Evolutionary conservation across 2,113 vertebrate species (phyloP), one percentile per base, ranked within the genome.

Genomic region (Myrmecophaga tridactyla): DNA sequence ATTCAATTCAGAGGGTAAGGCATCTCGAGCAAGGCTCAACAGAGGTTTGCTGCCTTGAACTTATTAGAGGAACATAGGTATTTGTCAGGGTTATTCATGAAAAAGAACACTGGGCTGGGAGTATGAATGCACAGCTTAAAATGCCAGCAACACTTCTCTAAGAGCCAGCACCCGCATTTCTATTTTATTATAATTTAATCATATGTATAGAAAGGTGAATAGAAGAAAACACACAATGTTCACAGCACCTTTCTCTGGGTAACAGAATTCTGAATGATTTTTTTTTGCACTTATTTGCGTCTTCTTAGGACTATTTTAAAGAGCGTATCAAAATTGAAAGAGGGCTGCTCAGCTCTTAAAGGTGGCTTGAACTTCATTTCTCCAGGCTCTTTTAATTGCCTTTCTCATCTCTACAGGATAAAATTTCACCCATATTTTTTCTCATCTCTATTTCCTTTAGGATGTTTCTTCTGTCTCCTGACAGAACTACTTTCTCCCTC

Each of bases 211-310:
- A 41, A 91, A 65, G 67, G 18, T 70, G 23, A 90, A 46, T 18
- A 21, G 23, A 63, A 90, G 82, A 70, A 83, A 90, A 62, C 3
- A 41, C 3, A 53, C 25, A n/a, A 36, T n/a, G 23, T 51, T 95
- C 70, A 80, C 8, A 86, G 29, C 86, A 46, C 46, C 67, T 82
- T 84, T 70, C 51, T 86, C 53, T 58, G 83, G 36, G 18, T 12
- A 72, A 92, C 48, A 87, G n/a, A 87, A 70, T 58, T 93, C 36
- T 62, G 76, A 81, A 31, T 25, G n/a, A 70, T n/a, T 95, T 95
- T 82, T 88, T 70, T 93, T 43, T 83, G 4, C 41, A 31, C 56
- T 48, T 62, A 81, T 62, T 4, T 83, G 48, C 36, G 62, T 86
- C 41, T 91, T 91, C 53, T 58, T n/a, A 96, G n/a, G 87, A 41